Base-by-base conservation (phyloP, 2,888 invertebrate genomes). In the Plebejus melissa region DNA sequence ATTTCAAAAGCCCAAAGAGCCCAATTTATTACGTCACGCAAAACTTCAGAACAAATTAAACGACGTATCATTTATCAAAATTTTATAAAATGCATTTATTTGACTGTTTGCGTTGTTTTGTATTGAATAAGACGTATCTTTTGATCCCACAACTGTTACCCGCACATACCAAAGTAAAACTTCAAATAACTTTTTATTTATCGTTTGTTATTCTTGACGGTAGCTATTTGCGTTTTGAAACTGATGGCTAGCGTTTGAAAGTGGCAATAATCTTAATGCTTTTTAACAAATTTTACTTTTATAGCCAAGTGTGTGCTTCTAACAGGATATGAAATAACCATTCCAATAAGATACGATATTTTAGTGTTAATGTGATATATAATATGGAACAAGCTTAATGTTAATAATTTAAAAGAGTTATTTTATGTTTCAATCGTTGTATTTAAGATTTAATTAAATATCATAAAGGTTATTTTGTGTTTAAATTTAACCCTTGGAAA, bases 341-440 rank as follows among this genome's bases (percentile, higher is more conserved):
- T 93, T 93, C 92, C 92, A 93, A 81, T 87, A 87, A 84, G 85
- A 36, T 65, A 86, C 84, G 82, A 87, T 87, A 82, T 87, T 88
- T 88, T 87, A 86, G 87, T 89, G 86, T 79, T 85, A 85, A 86
- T 89, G 91, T 92, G 91, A 92, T 93, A 91, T 87, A 85, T 82
- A 84, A 87, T 84, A 87, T 79, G 80, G 92, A 93, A 92, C 91
- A 93, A 93, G 90, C 90, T 91, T 91, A 87, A 87, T 87, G 87
- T 91, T 91, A 89, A 86, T 89, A 87, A 90, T 90, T 90, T 89
- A 87, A 90, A 88, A 90, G 85, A 88, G 88, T 90, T 92, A 88
- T 91, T 90, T 92, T 92, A 88, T 88, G 90, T 93, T 93, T 89
- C 90, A 91, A 91, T 90, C 91, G 91, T 91, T 92, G 87, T 91